Base-by-base conservation (phyloP, 1,140 invertebrate species). In the Heliothis virescens region DNA sequence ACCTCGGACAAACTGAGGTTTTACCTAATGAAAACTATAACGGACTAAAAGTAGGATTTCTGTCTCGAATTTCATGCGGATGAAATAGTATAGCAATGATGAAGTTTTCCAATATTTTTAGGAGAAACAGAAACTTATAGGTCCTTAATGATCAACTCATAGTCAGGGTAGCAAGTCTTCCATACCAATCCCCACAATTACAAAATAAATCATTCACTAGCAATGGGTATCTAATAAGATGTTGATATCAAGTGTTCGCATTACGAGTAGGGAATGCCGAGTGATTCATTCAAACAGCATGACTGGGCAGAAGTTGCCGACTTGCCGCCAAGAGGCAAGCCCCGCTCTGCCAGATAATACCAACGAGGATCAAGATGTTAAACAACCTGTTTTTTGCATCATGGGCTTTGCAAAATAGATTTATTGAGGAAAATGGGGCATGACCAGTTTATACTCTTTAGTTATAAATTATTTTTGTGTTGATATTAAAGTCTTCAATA, bases 271-370 rank as follows among this genome's bases (percentile, higher is more conserved):
- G 34, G 73, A 63, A 13, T 12, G 18, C 48, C 52, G 48, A 18
- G 57, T 79, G 69, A 83, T 82, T 85, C 79, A 82, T 79, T 85
- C 79, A 86, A 80, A 63, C 55, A 85, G 79, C 84, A 85, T 91
- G 90, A 91, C 90, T 87, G 57, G 86, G 73, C 85, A 83, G 78
- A 82, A 80, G 55, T 79, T 74, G 69, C 80, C 82, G 84, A 82
- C 82, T 83, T 74, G 75, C 80, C 82, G 84, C 83, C 82, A 87
- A 85, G 77, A 86, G 83, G 82, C 82, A 79, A 85, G 63, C 83
- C 63, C 79, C 55, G 50, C 69, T 53, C 34, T 21, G 52, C 63
- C 29, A 67, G 62, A 79, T 79, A 82, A 84, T 78, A 76, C 69
- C 73, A 63, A 50, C 72, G 12, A 55, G 77, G 86, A 87, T 87